phyloP scores from a whole-genome alignment of 2,888 invertebrate species.

The Meloe dianella region DNA sequence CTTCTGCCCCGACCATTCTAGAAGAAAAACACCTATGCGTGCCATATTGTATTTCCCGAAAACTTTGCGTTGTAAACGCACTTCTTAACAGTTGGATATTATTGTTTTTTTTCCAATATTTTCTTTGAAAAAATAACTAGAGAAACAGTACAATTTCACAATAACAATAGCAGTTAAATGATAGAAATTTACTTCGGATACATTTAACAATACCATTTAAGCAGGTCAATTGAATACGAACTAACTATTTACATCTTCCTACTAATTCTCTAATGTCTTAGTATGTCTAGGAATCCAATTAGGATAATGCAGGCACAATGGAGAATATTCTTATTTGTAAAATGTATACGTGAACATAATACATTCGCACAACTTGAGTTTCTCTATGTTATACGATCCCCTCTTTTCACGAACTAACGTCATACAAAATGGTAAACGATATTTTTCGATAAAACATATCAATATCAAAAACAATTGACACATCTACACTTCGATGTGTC shows the following conservation, averaged over 20 bases:
- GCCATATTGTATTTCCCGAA: no score
- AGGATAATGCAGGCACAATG: conserved; percentile 2
- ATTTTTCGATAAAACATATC: no score
- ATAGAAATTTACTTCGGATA: not conserved
- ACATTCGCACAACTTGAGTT: not conserved
- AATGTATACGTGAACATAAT: not conserved
- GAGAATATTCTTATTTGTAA: not conserved
- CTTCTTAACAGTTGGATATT: no score
- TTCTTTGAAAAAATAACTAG: not conserved
- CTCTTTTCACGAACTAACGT: no score
- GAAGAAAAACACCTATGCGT: no score
- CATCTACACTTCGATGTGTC: no score
- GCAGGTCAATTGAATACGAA: not conserved
- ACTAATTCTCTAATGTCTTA: not conserved
- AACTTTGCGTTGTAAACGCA: no score
- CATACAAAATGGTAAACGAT: no score
- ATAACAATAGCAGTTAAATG: not conserved
- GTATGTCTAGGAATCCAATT: not conserved
- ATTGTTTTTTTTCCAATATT: not conserved
- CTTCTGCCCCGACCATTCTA: no score
- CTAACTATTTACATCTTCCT: not conserved
- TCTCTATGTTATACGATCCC: not conserved
- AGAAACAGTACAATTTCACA: not conserved
- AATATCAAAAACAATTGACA: no score
- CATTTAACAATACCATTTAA: not conserved